Conservation (phyloP, 2,113 vertebrate species). For the Triplophysa tibetana region DNA sequence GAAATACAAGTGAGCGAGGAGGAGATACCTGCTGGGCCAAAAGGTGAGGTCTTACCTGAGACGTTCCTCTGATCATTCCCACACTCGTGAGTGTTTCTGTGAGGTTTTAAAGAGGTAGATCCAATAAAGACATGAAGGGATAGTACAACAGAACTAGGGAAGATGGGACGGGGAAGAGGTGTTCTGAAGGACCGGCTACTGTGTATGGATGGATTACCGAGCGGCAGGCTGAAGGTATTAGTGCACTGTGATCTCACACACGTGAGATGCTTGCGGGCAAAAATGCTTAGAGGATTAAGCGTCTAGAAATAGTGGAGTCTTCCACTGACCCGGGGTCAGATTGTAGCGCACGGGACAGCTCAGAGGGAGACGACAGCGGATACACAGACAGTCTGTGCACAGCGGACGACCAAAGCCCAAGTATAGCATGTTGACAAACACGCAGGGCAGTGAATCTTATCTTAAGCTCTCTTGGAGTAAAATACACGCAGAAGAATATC, state of each 20-base stretch:
- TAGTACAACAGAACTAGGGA: neutral
- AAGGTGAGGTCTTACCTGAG: conserved; percentile 65
- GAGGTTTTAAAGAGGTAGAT: conserved; percentile 44
- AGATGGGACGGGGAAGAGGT: conserved; percentile 31
- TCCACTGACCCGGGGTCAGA: conserved; percentile 72
- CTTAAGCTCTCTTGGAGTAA: conserved; percentile 9
- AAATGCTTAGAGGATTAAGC: conserved; percentile 66
- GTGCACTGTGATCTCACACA: conserved; percentile 55
- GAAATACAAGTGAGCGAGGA: neutral
- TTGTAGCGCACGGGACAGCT: conserved; percentile 51
- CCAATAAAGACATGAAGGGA: conserved; percentile 40
- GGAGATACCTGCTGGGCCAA: neutral
- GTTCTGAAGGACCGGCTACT: conserved; percentile 44
- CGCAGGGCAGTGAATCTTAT: neutral
- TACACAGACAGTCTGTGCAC: neutral
- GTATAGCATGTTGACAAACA: neutral
- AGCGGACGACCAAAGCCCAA: neutral
- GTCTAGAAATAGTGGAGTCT: conserved; percentile 70
- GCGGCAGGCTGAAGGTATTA: conserved; percentile 71
- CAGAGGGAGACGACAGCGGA: conserved; percentile 27
- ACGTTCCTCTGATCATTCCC: conserved; percentile 63
- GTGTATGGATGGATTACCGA: conserved; percentile 72
- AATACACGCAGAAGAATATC: neutral
- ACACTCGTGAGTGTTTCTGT: conserved; percentile 61
- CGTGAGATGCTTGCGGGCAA: conserved; percentile 35